Evolutionary conservation across 2,797 vertebrate genomes (phyloP).

Genomic region (Molossus molossus): DNA sequence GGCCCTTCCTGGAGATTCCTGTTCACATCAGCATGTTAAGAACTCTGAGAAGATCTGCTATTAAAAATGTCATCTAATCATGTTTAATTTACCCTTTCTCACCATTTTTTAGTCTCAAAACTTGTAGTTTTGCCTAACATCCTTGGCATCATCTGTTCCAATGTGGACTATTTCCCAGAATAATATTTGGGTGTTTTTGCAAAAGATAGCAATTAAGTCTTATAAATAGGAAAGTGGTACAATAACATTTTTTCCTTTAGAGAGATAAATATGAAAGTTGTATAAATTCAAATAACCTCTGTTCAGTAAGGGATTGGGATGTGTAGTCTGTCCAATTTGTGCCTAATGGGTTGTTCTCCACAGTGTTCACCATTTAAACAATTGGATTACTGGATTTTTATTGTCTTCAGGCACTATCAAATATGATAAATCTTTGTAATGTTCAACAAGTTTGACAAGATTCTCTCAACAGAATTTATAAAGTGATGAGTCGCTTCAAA

Average conservation of each 20-base stretch:
- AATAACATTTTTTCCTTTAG: conserved; percentile 54
- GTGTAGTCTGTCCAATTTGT: conserved; percentile 31
- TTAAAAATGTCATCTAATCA: background rate
- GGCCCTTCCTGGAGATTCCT: background rate
- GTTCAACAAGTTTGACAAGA: conserved; percentile 72
- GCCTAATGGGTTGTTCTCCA: conserved; percentile 14
- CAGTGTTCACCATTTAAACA: conserved; percentile 38
- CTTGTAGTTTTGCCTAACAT: background rate
- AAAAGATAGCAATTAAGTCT: background rate
- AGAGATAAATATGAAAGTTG: conserved; percentile 44
- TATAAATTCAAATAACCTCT: conserved; percentile 67
- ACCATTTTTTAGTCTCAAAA: background rate
- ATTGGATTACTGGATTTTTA: conserved; percentile 48
- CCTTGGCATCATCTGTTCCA: background rate
- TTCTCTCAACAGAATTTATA: conserved; percentile 78
- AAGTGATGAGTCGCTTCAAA: conserved; percentile 75
- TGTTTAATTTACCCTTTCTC: background rate
- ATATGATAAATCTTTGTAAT: conserved; percentile 69
- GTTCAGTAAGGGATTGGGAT: conserved; percentile 2
- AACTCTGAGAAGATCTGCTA: background rate
- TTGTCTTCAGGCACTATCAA: conserved; percentile 67
- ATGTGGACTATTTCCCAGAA: background rate
- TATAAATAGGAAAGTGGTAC: conserved; percentile 17
- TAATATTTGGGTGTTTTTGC: conserved; percentile 10
- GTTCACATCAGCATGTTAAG: background rate